These are phyloP conservation scores for Muscicapa comitata DNA, from an alignment of 2,797 vertebrate species.

Conservation along the genomic window DNA sequence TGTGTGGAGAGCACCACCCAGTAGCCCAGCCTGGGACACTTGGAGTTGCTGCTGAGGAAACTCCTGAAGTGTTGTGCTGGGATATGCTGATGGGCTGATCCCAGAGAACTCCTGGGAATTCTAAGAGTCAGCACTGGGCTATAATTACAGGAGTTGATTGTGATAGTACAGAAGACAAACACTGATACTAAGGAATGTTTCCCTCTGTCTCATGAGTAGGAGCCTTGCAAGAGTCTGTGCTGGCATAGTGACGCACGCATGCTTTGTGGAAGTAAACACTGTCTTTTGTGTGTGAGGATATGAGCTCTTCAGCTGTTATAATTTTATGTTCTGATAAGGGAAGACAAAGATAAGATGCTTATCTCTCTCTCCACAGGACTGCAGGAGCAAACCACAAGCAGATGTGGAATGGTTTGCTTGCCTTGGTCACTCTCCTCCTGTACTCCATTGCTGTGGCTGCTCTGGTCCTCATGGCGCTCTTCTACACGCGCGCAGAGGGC, in stretches of 20 bases:
- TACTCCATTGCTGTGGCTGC: constrained; percentile 88
- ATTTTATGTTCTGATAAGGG: background rate
- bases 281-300: background rate
- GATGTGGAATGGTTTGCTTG: constrained; percentile 89
- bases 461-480: constrained; percentile 84
- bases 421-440: constrained; percentile 86
- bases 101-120: background rate
- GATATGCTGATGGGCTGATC: rapidly evolving
- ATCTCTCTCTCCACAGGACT: constrained; percentile 74
- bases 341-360: background rate
- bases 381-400: constrained; percentile 87
- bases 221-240: background rate
- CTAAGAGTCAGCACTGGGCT: background rate
- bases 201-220: background rate
- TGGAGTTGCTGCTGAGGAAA: rapidly evolving
- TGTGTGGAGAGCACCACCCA: rapidly evolving
- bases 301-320: background rate
- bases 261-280: background rate
- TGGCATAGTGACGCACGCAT: rapidly evolving
- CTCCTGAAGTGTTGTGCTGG: background rate
- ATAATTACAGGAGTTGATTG: background rate
- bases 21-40: background rate
- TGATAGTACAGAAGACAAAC: background rate
- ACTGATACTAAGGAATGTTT: background rate
- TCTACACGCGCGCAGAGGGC: constrained; percentile 85